Percentiles rank a stretch among this genome's conserved stretches.
phyloP scores from a whole-genome alignment of 2,797 vertebrate species.

The Erpetoichthys calabaricus region DNA sequence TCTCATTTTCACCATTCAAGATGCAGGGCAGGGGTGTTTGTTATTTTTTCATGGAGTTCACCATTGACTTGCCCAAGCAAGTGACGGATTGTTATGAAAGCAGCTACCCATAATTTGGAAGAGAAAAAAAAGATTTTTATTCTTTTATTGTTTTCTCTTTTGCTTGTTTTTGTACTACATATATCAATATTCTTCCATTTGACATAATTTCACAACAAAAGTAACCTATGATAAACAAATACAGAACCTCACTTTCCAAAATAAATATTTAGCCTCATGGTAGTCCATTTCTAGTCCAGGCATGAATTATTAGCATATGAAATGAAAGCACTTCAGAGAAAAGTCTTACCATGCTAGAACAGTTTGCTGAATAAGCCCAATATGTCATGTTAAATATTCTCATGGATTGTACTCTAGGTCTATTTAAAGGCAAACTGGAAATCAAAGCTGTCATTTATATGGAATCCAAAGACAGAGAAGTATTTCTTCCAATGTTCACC shows the following conservation, averaged over 20 bases:
- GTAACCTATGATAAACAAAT: conserved; percentile 10
- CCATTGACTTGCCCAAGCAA: conserved; percentile 51
- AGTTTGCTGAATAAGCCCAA: background rate
- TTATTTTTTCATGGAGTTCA: conserved; percentile 57
- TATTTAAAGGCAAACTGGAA: background rate
- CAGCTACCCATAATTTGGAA: conserved; percentile 41
- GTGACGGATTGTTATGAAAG: conserved; percentile 59
- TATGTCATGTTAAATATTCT: conserved; percentile 2
- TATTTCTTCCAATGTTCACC: background rate
- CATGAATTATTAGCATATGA: conserved; percentile 10
- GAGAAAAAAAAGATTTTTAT: conserved; percentile 41
- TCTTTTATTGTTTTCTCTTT: conserved; percentile 44
- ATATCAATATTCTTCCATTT: too few species aligned
- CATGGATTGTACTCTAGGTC: conserved; percentile 2
- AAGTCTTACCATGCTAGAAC: background rate
- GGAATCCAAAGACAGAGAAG: background rate
- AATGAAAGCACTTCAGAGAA: conserved; percentile 3
- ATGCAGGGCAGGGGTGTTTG: conserved; percentile 47
- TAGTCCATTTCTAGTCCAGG: background rate
- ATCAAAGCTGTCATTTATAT: conserved; percentile 8
- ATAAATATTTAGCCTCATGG: background rate
- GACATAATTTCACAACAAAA: conserved; percentile 7
- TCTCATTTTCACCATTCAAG: conserved; percentile 59
- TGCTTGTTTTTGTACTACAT: conserved; percentile 15
- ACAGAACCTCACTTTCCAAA: too few species aligned